Base-by-base conservation (phyloP, 2,888 invertebrate genomes). In the Abscondita cerata region DNA sequence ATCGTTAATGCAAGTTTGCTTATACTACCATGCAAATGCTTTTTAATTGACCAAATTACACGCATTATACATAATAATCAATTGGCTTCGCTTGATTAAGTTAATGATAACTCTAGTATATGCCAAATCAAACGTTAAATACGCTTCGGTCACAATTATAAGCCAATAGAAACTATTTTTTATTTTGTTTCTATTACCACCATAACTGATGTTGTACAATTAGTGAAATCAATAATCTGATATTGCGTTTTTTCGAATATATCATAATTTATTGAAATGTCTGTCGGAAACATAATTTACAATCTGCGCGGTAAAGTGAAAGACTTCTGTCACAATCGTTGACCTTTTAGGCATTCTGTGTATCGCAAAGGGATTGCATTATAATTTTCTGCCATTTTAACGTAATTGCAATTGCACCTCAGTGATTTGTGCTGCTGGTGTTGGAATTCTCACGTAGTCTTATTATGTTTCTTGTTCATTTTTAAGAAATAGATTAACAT, bases 341-440 rank as follows among this genome's bases (percentile, higher is more conserved):
- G 51, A 51, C 51, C 51, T 51, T 48, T 51, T 40, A 38, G 20
- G 33, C 16, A 9, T n/a, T 36, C 36, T n/a, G 11, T 36, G 12
- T 25, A 25, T 25, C 25, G 25, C 25, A 36, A 36, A 6, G 36
- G 36, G 19, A 38, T 12, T 48, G 51, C 51, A 25, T 57, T 57
- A 50, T 52, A 57, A 51, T 57, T 51, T 57, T 56, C 38, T 38
- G 56, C 56, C 25, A 51, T 51, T 51, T 57, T 51, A 57, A 57
- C 44, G 57, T 51, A 57, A 57, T 57, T 57, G 51, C 44, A 57
- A 52, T 51, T 57, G 51, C 41, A 36, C 38, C 44, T 12, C 51
- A 44, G 31, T 57, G 51, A 57, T 57, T 57, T 57, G 41, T 41
- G 31, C 9, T 20, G 34, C 16, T 13, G 12, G 54, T 52, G 33